These are phyloP conservation scores for Gadopsis marmoratus DNA, from an alignment of 2,797 vertebrate species.

Conservation along the genomic window DNA sequence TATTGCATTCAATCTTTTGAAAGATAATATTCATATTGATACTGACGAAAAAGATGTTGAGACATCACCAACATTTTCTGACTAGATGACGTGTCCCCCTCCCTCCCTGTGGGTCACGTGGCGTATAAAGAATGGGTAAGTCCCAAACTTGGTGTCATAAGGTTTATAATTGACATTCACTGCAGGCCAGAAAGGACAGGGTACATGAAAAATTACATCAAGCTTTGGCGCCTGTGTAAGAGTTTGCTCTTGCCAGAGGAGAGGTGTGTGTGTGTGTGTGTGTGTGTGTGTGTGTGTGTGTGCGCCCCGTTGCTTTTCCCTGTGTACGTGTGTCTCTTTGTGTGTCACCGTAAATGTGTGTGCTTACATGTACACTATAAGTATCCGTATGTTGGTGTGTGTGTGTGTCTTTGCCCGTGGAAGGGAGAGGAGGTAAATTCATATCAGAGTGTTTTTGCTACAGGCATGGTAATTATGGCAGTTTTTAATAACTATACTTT, in stretches of 20 bases:
- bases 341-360: slow-evolving; percentile 25
- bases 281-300: slow-evolving; percentile 33
- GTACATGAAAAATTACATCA: slow-evolving; percentile 67
- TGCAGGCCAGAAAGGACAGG: slow-evolving; percentile 57
- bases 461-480: slow-evolving; percentile 79
- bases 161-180: slow-evolving; percentile 64
- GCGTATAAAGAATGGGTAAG: slow-evolving; percentile 22
- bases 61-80: not conserved
- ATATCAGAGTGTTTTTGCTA: slow-evolving; percentile 80
- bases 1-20: not conserved
- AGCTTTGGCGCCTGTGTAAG: slow-evolving; percentile 47
- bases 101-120: not conserved
- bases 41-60: not conserved
- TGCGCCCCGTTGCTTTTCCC: slow-evolving; percentile 9
- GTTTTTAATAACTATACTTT: slow-evolving; percentile 84
- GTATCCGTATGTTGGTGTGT: slow-evolving; percentile 41
- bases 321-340: slow-evolving; percentile 4
- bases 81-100: not conserved
- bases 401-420: slow-evolving; percentile 65
- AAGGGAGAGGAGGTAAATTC: slow-evolving; percentile 78
- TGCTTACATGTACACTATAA: slow-evolving; percentile 34
- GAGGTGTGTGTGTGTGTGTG: slow-evolving; percentile 40
- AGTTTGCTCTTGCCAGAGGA: slow-evolving; percentile 79
- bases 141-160: slow-evolving; percentile 48
- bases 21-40: not conserved